These are phyloP conservation scores for Plutomurus gul DNA, from an alignment of 1,140 invertebrate genomes.

Conservation along the genomic window DNA sequence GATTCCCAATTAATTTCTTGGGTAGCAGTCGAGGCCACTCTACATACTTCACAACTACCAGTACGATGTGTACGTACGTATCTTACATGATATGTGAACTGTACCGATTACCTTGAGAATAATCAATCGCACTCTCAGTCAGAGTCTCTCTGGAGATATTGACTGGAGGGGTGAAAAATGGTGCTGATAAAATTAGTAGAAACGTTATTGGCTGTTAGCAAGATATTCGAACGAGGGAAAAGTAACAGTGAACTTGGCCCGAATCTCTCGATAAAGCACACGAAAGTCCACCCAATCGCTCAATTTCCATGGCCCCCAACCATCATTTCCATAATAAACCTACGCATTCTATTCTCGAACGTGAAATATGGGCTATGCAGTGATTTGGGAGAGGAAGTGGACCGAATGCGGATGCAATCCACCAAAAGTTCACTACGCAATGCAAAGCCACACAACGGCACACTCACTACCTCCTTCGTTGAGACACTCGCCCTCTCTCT, in stretches of 20 bases:
- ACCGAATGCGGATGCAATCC: background rate
- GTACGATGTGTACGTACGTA: no score
- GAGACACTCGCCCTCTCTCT: no score
- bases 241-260: background rate
- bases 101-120: background rate
- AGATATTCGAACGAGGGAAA: background rate
- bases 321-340: background rate
- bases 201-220: constrained; percentile 11
- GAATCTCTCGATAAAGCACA: background rate
- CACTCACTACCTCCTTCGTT: no score
- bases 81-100: background rate
- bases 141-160: constrained; percentile 1
- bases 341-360: background rate
- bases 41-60: no score
- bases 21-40: no score
- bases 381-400: background rate
- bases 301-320: background rate
- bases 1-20: no score
- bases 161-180: background rate
- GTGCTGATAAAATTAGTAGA: background rate
- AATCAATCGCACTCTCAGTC: background rate
- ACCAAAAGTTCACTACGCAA: background rate
- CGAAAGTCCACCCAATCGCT: constrained; percentile 4
- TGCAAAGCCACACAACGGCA: no score
- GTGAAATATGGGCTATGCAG: background rate